Percentiles rank a stretch among this genome's conserved stretches.
Conservation (phyloP, 1,140 invertebrate species). For the Temnothorax longispinosus region DNA sequence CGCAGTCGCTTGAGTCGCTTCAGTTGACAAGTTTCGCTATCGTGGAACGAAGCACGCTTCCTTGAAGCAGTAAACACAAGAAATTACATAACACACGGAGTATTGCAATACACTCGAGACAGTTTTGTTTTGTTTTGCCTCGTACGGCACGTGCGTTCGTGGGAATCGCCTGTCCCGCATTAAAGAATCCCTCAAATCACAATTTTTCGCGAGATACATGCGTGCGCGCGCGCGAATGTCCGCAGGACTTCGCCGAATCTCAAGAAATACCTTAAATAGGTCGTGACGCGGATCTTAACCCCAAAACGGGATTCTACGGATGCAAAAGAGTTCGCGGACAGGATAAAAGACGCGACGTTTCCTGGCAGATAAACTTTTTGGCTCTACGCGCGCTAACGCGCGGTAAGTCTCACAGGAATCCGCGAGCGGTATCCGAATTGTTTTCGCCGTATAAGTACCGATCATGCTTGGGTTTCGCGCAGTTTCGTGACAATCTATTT, state of each 20-base stretch:
- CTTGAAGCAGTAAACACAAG: not conserved
- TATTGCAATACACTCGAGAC: not conserved
- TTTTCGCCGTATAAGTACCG: not conserved
- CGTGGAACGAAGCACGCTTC: not conserved
- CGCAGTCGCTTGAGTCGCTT: not conserved
- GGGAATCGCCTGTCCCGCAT: not conserved
- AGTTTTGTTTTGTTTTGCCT: not conserved
- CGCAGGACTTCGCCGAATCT: not conserved
- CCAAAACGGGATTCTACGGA: not conserved
- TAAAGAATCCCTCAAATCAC: not conserved
- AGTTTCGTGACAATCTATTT: not conserved
- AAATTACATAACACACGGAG: conserved; percentile 3
- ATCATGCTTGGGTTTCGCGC: not conserved
- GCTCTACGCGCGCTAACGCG: not conserved
- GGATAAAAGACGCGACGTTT: too few relatives aligned
- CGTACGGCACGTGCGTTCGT: not conserved
- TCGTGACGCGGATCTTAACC: conserved; percentile 4
- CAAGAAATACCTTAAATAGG: not conserved
- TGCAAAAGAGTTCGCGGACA: not conserved
- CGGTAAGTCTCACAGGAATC: not conserved
- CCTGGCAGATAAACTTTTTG: not conserved
- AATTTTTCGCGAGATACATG: not conserved
- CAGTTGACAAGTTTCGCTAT: not conserved
- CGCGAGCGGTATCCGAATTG: not conserved
- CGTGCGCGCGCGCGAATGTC: too few relatives aligned